Conservation (phyloP, 2,797 vertebrate genomes). For the Ctenochaetus hawaiiensis region DNA sequence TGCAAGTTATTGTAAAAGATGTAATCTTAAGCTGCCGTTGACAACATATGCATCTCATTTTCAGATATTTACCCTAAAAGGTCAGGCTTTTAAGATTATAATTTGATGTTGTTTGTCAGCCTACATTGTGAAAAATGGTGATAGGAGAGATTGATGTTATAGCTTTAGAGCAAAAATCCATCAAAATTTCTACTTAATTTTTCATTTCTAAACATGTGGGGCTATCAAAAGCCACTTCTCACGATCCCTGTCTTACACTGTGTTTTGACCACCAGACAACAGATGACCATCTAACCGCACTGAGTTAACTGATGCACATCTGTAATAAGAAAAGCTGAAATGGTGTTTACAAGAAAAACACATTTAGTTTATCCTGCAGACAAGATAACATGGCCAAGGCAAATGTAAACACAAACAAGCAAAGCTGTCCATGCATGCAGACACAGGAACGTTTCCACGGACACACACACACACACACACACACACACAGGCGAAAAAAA, state of each 20-base stretch:
- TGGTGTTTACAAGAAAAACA: constrained; percentile 74
- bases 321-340: constrained; percentile 71
- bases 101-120: not conserved
- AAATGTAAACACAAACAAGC: constrained; percentile 60
- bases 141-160: not conserved
- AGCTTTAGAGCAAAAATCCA: not conserved
- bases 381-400: constrained; percentile 69
- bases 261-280: constrained; percentile 35
- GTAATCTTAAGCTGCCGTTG: too few species aligned
- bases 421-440: constrained; percentile 39
- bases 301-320: constrained; percentile 67
- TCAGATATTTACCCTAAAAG: not conserved
- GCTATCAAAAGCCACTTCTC: constrained; percentile 34
- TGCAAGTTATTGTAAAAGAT: too few species aligned
- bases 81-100: not conserved
- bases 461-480: constrained; percentile 13
- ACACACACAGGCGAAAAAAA: constrained; percentile 40
- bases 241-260: constrained; percentile 22
- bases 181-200: not conserved
- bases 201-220: not conserved
- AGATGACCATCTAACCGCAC: constrained; percentile 49
- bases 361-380: constrained; percentile 70
- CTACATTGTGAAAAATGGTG: not conserved
- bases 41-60: not conserved
- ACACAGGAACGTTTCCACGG: constrained; percentile 21